phyloP scores from a whole-genome alignment of 2,888 invertebrate species.

The Leucoma salicis region DNA sequence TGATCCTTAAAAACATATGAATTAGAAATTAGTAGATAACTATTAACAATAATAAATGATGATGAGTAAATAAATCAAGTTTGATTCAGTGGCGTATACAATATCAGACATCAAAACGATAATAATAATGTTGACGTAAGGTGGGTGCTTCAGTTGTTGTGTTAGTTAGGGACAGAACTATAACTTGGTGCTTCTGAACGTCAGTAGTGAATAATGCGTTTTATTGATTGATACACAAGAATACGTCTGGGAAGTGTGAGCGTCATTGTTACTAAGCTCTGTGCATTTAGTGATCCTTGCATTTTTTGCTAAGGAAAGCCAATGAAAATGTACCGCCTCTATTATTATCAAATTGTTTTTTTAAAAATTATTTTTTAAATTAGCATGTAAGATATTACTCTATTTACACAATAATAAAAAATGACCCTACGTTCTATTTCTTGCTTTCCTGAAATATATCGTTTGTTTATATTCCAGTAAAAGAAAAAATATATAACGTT shows the following conservation, averaged over 20 bases:
- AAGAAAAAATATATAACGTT: too few relatives aligned
- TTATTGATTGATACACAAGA: constrained; percentile 63
- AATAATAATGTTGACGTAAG: constrained; percentile 53
- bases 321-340: constrained; percentile 55
- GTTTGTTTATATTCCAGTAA: too few relatives aligned
- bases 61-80: constrained; percentile 35
- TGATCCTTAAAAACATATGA: constrained; percentile 29
- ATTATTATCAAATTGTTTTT: constrained; percentile 12
- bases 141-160: constrained; percentile 70
- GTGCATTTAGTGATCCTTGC: constrained; percentile 70
- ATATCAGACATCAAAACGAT: constrained; percentile 33
- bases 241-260: constrained; percentile 79
- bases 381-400: neutral
- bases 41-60: constrained; percentile 30
- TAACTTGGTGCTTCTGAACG: constrained; percentile 66
- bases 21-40: constrained; percentile 29
- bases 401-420: too few relatives aligned
- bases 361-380: neutral
- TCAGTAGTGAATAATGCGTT: constrained; percentile 59
- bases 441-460: too few relatives aligned
- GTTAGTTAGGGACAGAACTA: constrained; percentile 50
- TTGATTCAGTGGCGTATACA: constrained; percentile 28
- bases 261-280: constrained; percentile 77
- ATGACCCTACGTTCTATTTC: too few relatives aligned
- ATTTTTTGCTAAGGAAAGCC: constrained; percentile 67